Conservation (phyloP, 1,140 invertebrate genomes). For the Armadillidium nasatum region DNA sequence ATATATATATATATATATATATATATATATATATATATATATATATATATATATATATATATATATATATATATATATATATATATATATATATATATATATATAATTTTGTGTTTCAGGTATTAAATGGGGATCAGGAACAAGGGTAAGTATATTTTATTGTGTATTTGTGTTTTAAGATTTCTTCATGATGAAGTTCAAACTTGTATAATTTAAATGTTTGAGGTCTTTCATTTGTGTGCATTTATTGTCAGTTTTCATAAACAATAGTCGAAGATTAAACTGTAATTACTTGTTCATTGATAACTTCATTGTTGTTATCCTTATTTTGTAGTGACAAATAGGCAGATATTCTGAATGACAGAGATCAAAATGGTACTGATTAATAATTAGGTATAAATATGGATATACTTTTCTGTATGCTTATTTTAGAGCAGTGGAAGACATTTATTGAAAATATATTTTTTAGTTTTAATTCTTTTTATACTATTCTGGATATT, state of each 20-base stretch:
- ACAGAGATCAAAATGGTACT: too few relatives aligned
- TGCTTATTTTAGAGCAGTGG: too few relatives aligned
- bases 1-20: not conserved
- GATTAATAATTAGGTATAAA: too few relatives aligned
- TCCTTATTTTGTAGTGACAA: too few relatives aligned
- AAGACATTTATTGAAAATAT: too few relatives aligned
- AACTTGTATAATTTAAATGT: not conserved
- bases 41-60: not conserved
- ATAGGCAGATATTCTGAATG: too few relatives aligned
- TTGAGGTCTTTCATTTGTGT: not conserved
- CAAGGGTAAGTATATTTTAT: not conserved
- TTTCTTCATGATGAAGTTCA: not conserved
- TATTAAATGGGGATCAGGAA: not conserved
- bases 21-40: not conserved
- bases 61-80: constrained; percentile 1
- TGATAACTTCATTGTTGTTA: too few relatives aligned
- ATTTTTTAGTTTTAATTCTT: too few relatives aligned
- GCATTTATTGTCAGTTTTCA: not conserved
- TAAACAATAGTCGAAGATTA: not conserved
- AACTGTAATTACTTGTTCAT: not conserved
- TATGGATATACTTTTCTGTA: too few relatives aligned
- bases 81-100: not conserved
- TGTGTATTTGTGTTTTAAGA: not conserved
- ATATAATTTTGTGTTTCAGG: not conserved
- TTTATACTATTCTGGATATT: too few relatives aligned